Base-by-base conservation (phyloP, 92 coral and sea anemone species). In the Pocillopora meandrina region DNA sequence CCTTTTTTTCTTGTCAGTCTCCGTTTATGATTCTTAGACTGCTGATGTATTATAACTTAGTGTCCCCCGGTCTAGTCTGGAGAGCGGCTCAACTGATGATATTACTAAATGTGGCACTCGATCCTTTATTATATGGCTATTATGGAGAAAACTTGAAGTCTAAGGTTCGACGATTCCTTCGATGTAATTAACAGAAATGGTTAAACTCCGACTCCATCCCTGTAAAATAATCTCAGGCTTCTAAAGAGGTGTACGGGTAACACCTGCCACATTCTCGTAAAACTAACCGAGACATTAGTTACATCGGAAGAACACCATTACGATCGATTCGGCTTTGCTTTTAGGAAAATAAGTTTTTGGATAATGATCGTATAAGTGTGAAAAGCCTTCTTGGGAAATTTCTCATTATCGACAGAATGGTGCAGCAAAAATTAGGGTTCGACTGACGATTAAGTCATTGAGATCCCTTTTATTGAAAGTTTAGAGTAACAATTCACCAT, bases 11-110 rank as follows among this genome's bases (percentile, higher is more conserved):
- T 0, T 87, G 90, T 58, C 82, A 82, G 90, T 87, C 76, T 14
- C 86, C 88, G 35, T 85, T 85, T 65, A 69, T 85, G 77, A 12
- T 85, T 49, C 69, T 75, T 14, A 71, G 88, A 34, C 69, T 84
- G 21, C 76, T 87, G 36, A 75, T 87, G 17, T 81, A 87, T 26
- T 87, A 81, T 73, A 17, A 87, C 69, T 33, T 81, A 69, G 66
- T 52, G 58, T 65, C 63, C 16, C 85, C 80, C 11, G 86, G 82
- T 3, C 34, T 87, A 2, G 23, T 75, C 23, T 87, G 90, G 90
- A 87, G 85, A 74, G 82, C 57, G 14, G 20, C 71, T 87, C 90
- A 87, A 36, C 82, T 87, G 11, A 16, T 87, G 82, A 81, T 87
- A 18, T 81, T 57, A 34, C 62, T 87, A 63, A 82, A 82, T 59